Conservation (phyloP, 2,797 vertebrate species). For the Poeciliopsis infans region DNA sequence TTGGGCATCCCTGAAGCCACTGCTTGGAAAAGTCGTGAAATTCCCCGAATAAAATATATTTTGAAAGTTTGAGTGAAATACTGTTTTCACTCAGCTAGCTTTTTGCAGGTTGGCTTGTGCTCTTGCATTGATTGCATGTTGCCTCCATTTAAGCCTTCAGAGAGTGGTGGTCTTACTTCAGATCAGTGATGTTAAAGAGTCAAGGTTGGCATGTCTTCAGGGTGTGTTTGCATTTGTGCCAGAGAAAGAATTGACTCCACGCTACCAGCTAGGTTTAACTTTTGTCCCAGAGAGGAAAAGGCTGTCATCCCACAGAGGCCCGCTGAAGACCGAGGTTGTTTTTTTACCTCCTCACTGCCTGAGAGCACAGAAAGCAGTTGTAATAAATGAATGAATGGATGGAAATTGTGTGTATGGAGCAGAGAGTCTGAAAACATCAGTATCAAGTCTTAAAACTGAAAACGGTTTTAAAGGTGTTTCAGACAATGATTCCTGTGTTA, state of each 20-base stretch:
- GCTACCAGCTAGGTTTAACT: constrained; percentile 17
- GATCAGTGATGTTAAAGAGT: constrained; percentile 42
- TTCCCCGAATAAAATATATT: neutral
- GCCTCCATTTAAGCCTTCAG: constrained; percentile 21
- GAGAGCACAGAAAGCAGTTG: neutral
- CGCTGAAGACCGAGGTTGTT: constrained; percentile 13
- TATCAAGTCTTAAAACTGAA: constrained; percentile 35
- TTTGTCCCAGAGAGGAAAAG: constrained; percentile 17
- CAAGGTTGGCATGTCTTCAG: constrained; percentile 37
- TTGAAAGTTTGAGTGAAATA: neutral
- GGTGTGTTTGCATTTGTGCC: constrained; percentile 15
- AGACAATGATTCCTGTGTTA: constrained; percentile 33
- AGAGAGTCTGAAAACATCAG: constrained; percentile 5
- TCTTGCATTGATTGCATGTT: constrained; percentile 37
- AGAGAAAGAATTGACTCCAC: constrained; percentile 23
- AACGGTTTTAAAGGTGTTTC: constrained; percentile 12
- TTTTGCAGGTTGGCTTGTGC: constrained; percentile 10
- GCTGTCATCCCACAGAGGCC: constrained; percentile 1
- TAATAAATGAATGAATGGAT: constrained; percentile 28
- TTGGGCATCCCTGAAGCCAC: neutral
- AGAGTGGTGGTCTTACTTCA: constrained; percentile 14
- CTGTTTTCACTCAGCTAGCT: neutral
- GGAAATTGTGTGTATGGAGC: constrained; percentile 24
- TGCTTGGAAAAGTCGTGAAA: neutral
- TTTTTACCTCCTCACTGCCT: constrained; percentile 7